These are phyloP conservation scores for Gobiocypris rarus DNA, from an alignment of 2,113 vertebrate species.

Conservation along the genomic window DNA sequence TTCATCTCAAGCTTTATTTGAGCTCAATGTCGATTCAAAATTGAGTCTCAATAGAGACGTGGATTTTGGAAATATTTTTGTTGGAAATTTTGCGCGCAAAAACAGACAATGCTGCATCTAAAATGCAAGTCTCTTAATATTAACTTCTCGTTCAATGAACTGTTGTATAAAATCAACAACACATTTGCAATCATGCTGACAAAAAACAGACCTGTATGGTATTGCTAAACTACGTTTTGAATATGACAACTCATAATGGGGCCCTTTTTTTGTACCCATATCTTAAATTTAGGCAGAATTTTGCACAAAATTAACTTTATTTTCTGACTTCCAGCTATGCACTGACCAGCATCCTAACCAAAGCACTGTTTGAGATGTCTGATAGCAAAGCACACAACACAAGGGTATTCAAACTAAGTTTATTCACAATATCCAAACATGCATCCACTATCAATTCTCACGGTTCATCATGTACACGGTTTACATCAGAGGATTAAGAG, in stretches of 20 bases:
- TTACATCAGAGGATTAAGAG: constrained; percentile 3
- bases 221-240: not conserved
- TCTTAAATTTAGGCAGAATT: not conserved
- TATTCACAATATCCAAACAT: constrained; percentile 8
- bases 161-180: not conserved
- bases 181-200: not conserved
- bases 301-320: not conserved
- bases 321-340: not conserved
- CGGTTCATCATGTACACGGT: constrained; percentile 61
- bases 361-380: not conserved
- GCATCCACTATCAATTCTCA: constrained; percentile 12
- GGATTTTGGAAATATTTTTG: no score
- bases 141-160: not conserved
- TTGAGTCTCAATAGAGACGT: no score
- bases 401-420: constrained; percentile 17
- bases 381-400: not conserved
- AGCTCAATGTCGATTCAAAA: not conserved
- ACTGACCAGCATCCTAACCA: not conserved
- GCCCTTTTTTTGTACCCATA: not conserved
- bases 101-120: not conserved
- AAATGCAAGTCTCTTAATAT: not conserved
- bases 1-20: not conserved
- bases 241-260: not conserved
- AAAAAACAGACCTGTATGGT: not conserved
- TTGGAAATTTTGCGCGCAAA: not conserved